Evolutionary conservation across 1,140 invertebrate genomes (phyloP), one percentile per base, ranked within the genome.

Genomic region (Megathymus violae): DNA sequence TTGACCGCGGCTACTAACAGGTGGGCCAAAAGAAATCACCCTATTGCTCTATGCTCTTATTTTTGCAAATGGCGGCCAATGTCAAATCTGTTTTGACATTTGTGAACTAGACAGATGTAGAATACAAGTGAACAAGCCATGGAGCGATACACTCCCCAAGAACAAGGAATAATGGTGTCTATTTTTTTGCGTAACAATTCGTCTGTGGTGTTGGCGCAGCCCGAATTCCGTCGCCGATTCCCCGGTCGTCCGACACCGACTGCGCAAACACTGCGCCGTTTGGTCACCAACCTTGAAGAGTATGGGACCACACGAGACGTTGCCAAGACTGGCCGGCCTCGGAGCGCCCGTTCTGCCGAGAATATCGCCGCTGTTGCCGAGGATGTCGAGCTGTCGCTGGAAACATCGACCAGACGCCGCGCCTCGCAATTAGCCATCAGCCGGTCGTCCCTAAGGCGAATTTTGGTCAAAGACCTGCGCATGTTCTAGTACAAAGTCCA

Each of bases 401-500:
- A 31, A 38, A 60, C 46, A 50, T 66, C 46, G 34, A 51, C 14
- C 22, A 60, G 46, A 27, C 47, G 36, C 0, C 48, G 46, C 54
- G 46, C 41, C 36, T 9, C 47, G 34, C 16, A 61, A 60, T 54
- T 60, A 10, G 47, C 2, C 41, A 52, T 66, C 25, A 46, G 38
- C 27, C 3, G 22, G 16, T 5, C 9, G 46, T 52, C 54, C 11
- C 22, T 50, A 22, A 9, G 7, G 36, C 63, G 54, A 52, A 59
- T 65, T 65, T 59, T 65, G 63, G 36, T 41, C 0, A 51, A 60
- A 65, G 47, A 65, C 13, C 10, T 64, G 17, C 5, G n/a, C 3
- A 65, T 65, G 64, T 58, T 50, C 16, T 52, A 50, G 11, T 54
- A 60, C 48, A 60, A 65, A 65, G 31, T 52, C 10, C 63, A 65